Base-by-base conservation (phyloP, 2,888 invertebrate genomes). In the Trilocha varians region DNA sequence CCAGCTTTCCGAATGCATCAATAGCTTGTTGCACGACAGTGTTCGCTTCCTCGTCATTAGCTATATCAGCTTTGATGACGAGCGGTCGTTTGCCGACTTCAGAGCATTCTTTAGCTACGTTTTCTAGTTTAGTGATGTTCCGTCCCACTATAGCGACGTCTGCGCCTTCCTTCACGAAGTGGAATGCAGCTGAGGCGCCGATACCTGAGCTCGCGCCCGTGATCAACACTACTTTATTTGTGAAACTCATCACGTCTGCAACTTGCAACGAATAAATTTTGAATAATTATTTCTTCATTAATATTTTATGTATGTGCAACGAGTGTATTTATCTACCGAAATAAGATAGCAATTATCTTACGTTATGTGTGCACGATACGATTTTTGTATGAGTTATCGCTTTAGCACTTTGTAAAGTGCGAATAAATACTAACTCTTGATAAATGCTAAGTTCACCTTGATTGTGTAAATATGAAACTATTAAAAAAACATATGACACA, bases 1-100 rank as follows among this genome's bases (percentile, higher is more conserved):
- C 70, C 1, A 75, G 37, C 52, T 56, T 54, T 0, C 65, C 62
- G 38, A 55, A 73, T 4, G 44, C 42, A 1, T 45, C 41, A 3
- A 61, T 13, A 0, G 39, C 39, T 33, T 11, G 14, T 13, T 38
- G 33, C 1, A 42, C 37, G 9, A 32, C 15, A 4, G 33, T 17
- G 14, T 14, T 36, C 1, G 16, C 33, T 36, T 40, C 36, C 8
- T 32, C 36, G 11, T 43, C 39, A 3, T 36, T 4, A 3, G 15
- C 18, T 6, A 40, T 16, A 8, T 35, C 25, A 16, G 16, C 16
- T 1, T 5, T 15, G 9, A 40, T 5, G 3, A 16, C 8, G n/a
- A 39, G 13, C 3, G 38, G 32, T 13, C 25, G 18, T 18, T 18
- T 18, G n/a, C 32, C 16, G 13, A 8, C 9, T 6, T 9, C 16